Evolutionary conservation across 2,888 invertebrate genomes (phyloP).

Genomic region (Druceiella hillmani): DNA sequence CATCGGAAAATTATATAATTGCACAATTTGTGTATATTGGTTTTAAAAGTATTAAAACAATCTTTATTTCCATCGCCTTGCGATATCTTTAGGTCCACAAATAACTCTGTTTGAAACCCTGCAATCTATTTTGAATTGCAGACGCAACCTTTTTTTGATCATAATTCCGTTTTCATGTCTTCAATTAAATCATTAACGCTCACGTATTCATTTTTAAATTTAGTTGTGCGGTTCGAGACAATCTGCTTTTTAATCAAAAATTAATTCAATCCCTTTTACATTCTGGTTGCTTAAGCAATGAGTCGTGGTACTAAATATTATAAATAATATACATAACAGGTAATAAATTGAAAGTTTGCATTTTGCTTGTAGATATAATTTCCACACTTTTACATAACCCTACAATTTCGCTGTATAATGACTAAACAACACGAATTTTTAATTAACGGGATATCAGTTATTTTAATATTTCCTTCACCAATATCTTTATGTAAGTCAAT

Average conservation of each 20-base stretch:
- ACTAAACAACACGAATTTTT: too few relatives aligned
- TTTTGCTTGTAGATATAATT: too few relatives aligned
- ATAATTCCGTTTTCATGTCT: background rate
- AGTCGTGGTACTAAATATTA: too few relatives aligned
- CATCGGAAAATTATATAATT: slow-evolving; percentile 5
- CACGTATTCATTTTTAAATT: background rate
- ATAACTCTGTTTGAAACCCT: background rate
- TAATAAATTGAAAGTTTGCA: too few relatives aligned
- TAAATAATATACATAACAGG: too few relatives aligned
- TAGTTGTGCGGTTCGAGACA: background rate
- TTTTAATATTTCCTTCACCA: too few relatives aligned
- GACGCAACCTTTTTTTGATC: background rate
- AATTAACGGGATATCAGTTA: too few relatives aligned
- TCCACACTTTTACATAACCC: too few relatives aligned
- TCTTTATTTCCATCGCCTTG: slow-evolving; percentile 1
- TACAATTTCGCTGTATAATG: too few relatives aligned
- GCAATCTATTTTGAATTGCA: background rate
- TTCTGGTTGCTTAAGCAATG: too few relatives aligned
- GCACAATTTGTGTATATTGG: slow-evolving; percentile 5
- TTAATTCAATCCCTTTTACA: too few relatives aligned
- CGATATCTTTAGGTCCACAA: slow-evolving; percentile 6
- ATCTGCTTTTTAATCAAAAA: background rate
- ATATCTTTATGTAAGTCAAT: too few relatives aligned
- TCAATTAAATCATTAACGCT: background rate
- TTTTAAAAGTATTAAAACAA: background rate